These are phyloP conservation scores for Sycophaga agraensis DNA, from an alignment of 1,140 invertebrate species.

Conservation along the genomic window DNA sequence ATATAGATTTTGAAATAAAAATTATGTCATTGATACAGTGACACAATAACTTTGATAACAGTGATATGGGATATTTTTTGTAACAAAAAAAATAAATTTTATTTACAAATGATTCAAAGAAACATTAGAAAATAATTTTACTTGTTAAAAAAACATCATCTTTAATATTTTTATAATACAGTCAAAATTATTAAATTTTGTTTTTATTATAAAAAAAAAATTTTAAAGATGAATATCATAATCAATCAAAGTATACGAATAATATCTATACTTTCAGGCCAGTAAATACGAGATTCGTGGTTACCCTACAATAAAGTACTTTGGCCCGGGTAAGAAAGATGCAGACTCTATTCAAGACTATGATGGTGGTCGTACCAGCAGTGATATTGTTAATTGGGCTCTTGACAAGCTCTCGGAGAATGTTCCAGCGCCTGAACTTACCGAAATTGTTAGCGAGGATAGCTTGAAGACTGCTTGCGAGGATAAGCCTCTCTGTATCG, in stretches of 20 bases:
- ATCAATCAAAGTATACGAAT: background rate
- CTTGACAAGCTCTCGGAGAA: constrained; percentile 83
- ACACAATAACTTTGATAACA: too few relatives aligned
- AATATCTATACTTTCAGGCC: constrained; percentile 56
- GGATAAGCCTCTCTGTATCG: constrained; percentile 86
- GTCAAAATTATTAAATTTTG: too few relatives aligned
- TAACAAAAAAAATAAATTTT: too few relatives aligned
- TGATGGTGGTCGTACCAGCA: constrained; percentile 86
- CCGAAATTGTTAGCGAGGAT: constrained; percentile 64
- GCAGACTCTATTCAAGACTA: constrained; percentile 74
- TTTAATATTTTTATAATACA: too few relatives aligned
- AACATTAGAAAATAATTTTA: too few relatives aligned
- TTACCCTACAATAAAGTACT: constrained; percentile 97
- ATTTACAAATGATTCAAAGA: too few relatives aligned
- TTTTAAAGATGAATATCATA: background rate
- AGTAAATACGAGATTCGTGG: constrained; percentile 80
- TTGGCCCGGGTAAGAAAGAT: constrained; percentile 80
- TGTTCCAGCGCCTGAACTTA: constrained; percentile 86
- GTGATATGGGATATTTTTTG: too few relatives aligned
- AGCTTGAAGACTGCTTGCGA: constrained; percentile 76
- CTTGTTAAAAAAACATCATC: too few relatives aligned
- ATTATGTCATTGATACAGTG: too few relatives aligned
- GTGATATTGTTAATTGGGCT: constrained; percentile 91
- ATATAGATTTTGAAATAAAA: too few relatives aligned
- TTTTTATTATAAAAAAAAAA: background rate